These are phyloP conservation scores for Ypsolopha sequella DNA, from an alignment of 2,888 invertebrate species.

Conservation along the genomic window DNA sequence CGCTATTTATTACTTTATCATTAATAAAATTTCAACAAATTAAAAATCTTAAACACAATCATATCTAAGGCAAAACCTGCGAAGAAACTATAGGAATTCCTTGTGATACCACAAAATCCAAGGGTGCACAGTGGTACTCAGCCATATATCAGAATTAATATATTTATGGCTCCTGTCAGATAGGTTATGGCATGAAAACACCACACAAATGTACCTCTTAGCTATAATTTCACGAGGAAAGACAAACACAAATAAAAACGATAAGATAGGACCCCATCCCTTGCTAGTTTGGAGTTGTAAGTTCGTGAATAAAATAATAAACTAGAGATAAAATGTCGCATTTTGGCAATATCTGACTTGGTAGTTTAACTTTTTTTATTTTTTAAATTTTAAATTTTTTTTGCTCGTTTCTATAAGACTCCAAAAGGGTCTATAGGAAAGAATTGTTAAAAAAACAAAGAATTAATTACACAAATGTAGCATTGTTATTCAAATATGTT, in stretches of 20 bases:
- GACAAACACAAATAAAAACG: conserved; percentile 44
- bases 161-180: conserved; percentile 61
- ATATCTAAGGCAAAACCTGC: too few relatives aligned
- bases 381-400: too few relatives aligned
- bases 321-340: conserved; percentile 19
- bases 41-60: not conserved
- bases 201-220: conserved; percentile 43
- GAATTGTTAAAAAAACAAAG: too few relatives aligned
- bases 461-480: too few relatives aligned
- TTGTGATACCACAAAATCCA: not conserved
- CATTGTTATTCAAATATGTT: too few relatives aligned
- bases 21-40: not conserved
- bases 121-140: conserved; percentile 14
- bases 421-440: too few relatives aligned
- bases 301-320: conserved; percentile 44
- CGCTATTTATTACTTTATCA: not conserved
- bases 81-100: not conserved
- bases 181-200: conserved; percentile 68
- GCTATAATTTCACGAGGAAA: conserved; percentile 36
- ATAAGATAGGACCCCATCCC: conserved; percentile 6
- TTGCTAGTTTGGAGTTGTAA: conserved; percentile 12
- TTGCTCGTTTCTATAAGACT: too few relatives aligned
- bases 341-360: conserved; percentile 23
- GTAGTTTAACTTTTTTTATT: not conserved
- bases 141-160: conserved; percentile 50